These are phyloP conservation scores for Nudaria mundana DNA, from an alignment of 2,888 invertebrate genomes.

Conservation along the genomic window DNA sequence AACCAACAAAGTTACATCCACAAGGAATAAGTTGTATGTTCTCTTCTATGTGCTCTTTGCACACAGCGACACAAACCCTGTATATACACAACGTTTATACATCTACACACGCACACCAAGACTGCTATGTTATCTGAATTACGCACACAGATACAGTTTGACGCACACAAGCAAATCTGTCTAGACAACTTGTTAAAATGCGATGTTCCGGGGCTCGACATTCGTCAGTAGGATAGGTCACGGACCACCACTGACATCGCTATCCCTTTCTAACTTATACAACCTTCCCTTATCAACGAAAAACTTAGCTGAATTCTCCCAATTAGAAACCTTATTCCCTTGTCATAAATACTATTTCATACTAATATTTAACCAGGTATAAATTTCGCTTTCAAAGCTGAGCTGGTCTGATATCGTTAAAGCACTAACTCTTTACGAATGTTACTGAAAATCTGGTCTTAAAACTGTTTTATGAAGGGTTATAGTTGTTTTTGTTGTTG, in stretches of 20 bases:
- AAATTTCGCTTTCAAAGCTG: constrained; percentile 78
- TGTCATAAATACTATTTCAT: constrained; percentile 19
- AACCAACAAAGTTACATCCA: constrained; percentile 21
- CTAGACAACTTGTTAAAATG: constrained; percentile 77
- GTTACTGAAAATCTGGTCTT: constrained; percentile 19
- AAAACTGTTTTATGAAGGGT: constrained; percentile 19
- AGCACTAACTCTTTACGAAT: constrained; percentile 35
- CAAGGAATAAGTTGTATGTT: constrained; percentile 24
- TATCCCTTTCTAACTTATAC: constrained; percentile 49
- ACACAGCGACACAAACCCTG: constrained; percentile 11
- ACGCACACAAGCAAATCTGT: constrained; percentile 53
- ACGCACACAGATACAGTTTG: constrained; percentile 34
- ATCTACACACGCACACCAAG: constrained; percentile 32
- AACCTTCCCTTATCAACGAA: constrained; percentile 40
- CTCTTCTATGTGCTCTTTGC: too few species aligned
- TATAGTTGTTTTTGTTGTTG: constrained; percentile 17
- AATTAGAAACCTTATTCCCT: constrained; percentile 41
- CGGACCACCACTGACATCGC: constrained; percentile 64
- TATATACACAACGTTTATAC: constrained; percentile 17
- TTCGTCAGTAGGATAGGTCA: constrained; percentile 81
- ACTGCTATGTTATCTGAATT: constrained; percentile 21
- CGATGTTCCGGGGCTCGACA: constrained; percentile 78
- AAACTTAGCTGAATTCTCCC: constrained; percentile 18
- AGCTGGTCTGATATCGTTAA: constrained; percentile 32
- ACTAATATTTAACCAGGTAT: constrained; percentile 50